Base-by-base conservation (phyloP, 2,888 invertebrate species). In the Phasia obesa region DNA sequence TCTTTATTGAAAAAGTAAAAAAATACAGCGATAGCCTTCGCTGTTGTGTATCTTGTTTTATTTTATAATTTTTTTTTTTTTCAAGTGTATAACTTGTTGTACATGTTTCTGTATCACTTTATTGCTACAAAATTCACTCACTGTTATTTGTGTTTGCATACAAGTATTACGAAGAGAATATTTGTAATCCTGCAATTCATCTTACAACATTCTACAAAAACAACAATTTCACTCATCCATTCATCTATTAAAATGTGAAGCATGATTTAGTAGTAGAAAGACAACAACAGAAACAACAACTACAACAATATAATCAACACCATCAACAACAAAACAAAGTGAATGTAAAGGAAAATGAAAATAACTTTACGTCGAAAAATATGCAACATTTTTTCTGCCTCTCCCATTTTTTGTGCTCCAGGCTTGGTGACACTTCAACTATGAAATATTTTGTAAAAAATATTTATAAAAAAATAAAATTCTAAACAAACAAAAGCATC, bases 391-490 rank as follows among this genome's bases (percentile, higher is more conserved):
- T 57, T 65, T 67, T 67, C 23, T 27, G 27, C 35, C n/a, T 65
- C 11, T 42, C 35, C n/a, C 17, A 6, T 13, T 25, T 59, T 57
- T 49, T 59, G 57, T 21, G 79, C 83, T 83, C 27, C 71, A 76
- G 83, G 79, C 79, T 71, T 83, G 83, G 75, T 83, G 79, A 79
- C 83, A 83, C 83, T 82, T 82, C 78, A 82, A 78, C 78, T 78
- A 78, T n/a, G 49, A 78, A 69, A 67, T 76, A 80, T 67, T 67
- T 67, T 49, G 49, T 42, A 47, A 17, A 59, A 31, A 35, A 6
- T 11, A n/a, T n/a, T n/a, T n/a, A n/a, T n/a, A 19, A 53, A 44
- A 23, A 55, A 17, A 21, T n/a, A 60, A 21, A 44, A 77, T 35
- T 25, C 53, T 59, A 11, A 53, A 25, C 53, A 78, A 77, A 69